Evolutionary conservation across 2,113 vertebrate genomes (phyloP).

Genomic region (Globicephala melas): DNA sequence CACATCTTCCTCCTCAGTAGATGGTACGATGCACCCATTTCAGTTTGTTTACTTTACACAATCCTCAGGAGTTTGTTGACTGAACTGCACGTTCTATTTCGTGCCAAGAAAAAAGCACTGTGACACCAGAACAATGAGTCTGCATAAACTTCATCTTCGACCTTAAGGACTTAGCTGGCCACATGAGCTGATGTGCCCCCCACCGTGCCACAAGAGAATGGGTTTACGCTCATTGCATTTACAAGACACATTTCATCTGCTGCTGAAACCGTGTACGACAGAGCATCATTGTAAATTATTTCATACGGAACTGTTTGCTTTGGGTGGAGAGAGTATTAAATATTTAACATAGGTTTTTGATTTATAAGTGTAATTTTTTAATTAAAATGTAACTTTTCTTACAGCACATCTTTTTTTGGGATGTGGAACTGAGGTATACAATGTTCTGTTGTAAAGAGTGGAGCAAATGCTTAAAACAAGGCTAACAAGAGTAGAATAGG

Average conservation of each 20-base stretch:
- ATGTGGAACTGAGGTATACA: slow-evolving; percentile 88
- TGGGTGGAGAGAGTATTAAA: slow-evolving; percentile 90
- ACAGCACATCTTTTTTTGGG: slow-evolving; percentile 85
- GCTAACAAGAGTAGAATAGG: slow-evolving; percentile 84
- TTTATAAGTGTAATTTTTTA: slow-evolving; percentile 90
- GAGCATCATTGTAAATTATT: slow-evolving; percentile 92
- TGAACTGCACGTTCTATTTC: slow-evolving; percentile 86
- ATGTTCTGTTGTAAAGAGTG: slow-evolving; percentile 89
- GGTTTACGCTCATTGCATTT: slow-evolving; percentile 81
- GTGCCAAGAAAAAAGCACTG: slow-evolving; percentile 89
- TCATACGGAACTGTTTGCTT: slow-evolving; percentile 84
- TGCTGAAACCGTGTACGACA: slow-evolving; percentile 87
- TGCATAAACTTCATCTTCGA: slow-evolving; percentile 80
- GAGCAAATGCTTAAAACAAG: slow-evolving; percentile 86
- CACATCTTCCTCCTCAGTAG: slow-evolving; percentile 83
- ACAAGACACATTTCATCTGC: slow-evolving; percentile 86
- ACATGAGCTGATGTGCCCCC: slow-evolving; percentile 80
- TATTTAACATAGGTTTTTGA: slow-evolving; percentile 94
- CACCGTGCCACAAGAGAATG: slow-evolving; percentile 77
- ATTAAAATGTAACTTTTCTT: slow-evolving; percentile 87
- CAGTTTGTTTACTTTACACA: slow-evolving; percentile 89
- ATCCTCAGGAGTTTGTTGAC: slow-evolving; percentile 90
- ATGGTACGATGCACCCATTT: slow-evolving; percentile 88
- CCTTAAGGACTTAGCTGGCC: slow-evolving; percentile 82
- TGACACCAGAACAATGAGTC: slow-evolving; percentile 85